Conservation (phyloP, 2,797 vertebrate species). For the Gadopsis marmoratus region DNA sequence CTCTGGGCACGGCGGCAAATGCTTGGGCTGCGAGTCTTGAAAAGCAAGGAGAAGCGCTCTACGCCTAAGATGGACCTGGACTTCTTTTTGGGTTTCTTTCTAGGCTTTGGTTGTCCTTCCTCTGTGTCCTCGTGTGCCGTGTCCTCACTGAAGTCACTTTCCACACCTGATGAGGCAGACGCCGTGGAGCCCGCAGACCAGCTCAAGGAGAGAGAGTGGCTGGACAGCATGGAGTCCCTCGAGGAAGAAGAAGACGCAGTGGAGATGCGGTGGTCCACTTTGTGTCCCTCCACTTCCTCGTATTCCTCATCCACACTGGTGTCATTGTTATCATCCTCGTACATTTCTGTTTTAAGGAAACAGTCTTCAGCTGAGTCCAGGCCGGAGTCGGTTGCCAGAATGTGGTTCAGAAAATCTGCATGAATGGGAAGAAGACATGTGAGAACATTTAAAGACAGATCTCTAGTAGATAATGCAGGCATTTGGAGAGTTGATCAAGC, state of each 20-base stretch:
- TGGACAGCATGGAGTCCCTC: conserved; percentile 85
- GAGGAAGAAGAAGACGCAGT: conserved; percentile 83
- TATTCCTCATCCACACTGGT: conserved; percentile 70
- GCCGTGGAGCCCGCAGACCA: conserved; percentile 86
- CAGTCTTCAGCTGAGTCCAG: conserved; percentile 59
- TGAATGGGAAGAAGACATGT: background rate
- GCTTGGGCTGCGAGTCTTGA: conserved; percentile 81
- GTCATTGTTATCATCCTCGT: conserved; percentile 69
- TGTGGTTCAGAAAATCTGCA: conserved; percentile 88
- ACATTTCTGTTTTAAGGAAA: conserved; percentile 53
- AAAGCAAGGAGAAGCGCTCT: conserved; percentile 86
- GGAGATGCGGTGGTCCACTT: conserved; percentile 78
- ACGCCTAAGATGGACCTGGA: conserved; percentile 81
- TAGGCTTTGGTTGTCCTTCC: conserved; percentile 70
- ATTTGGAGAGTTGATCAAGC: background rate
- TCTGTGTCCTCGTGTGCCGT: conserved; percentile 84
- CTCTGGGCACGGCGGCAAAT: conserved; percentile 87
- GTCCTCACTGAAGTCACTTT: conserved; percentile 92
- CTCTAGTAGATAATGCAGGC: background rate
- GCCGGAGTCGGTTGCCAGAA: conserved; percentile 86
- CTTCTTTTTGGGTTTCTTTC: conserved; percentile 83
- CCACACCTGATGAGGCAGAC: conserved; percentile 89
- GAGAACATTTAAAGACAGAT: background rate
- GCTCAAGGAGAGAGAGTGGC: conserved; percentile 77
- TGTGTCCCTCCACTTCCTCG: conserved; percentile 64